phyloP scores from a whole-genome alignment of 2,888 invertebrate species.

The Acleris sparsana region DNA sequence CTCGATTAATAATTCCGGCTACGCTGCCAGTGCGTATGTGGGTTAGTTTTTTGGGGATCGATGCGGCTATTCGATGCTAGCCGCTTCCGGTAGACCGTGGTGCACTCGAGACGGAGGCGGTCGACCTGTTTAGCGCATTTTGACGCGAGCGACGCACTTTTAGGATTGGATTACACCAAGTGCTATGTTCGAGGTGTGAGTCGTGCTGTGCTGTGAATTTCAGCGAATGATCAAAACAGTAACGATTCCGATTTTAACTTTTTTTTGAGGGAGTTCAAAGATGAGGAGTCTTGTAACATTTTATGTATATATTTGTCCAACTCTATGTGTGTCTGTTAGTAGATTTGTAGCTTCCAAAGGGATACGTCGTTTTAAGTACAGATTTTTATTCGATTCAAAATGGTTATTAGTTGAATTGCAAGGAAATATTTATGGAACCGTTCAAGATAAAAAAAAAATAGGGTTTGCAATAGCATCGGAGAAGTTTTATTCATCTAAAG shows the following conservation, averaged over 20 bases:
- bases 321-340: no score
- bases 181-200: conserved; percentile 6
- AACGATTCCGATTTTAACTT: background rate
- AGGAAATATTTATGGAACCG: no score
- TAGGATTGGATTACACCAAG: conserved; percentile 10
- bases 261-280: no score
- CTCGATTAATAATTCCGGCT: conserved; percentile 82
- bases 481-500: no score
- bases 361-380: no score
- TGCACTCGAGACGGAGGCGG: conserved; percentile 67
- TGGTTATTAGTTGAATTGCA: no score
- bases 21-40: conserved; percentile 83
- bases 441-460: no score
- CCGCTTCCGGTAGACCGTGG: conserved; percentile 65
- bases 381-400: no score
- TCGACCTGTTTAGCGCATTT: conserved; percentile 69
- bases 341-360: no score
- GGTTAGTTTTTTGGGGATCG: conserved; percentile 84
- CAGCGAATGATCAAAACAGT: background rate
- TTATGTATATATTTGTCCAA: no score
- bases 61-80: conserved; percentile 79
- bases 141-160: conserved; percentile 45
- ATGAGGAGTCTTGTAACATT: no score
- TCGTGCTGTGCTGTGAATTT: background rate
- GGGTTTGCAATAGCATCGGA: no score